phyloP scores from a whole-genome alignment of 2,888 invertebrate genomes.

The Cetonia aurata region DNA sequence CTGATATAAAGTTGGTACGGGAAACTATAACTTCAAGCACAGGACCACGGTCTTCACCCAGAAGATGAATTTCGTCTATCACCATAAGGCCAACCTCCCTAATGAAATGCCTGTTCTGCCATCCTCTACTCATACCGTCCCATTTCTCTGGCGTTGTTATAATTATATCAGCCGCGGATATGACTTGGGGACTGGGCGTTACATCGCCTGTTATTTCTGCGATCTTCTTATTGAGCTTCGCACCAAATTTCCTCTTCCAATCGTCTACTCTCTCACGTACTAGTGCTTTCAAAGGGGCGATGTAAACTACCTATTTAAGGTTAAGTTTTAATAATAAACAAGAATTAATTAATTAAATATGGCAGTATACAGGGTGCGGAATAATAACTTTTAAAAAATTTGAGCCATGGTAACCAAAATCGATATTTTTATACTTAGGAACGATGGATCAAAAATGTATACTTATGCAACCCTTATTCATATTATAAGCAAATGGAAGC shows the following conservation, averaged over 20 bases:
- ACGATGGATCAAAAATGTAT: too few species aligned
- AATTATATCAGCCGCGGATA: slow-evolving; percentile 89
- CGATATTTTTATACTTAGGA: too few species aligned
- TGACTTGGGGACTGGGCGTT: slow-evolving; percentile 87
- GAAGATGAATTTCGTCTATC: slow-evolving; percentile 98
- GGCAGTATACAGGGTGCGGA: background rate
- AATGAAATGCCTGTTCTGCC: slow-evolving; percentile 97
- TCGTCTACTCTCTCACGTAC: slow-evolving; percentile 97
- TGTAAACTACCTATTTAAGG: slow-evolving; percentile 85
- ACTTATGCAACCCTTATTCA: too few species aligned
- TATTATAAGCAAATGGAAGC: too few species aligned
- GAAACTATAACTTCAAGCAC: slow-evolving; percentile 98
- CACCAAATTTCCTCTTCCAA: slow-evolving; percentile 88
- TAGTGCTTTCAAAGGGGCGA: slow-evolving; percentile 97
- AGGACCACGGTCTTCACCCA: slow-evolving; percentile 91
- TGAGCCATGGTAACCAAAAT: too few species aligned
- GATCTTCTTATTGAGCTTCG: slow-evolving; percentile 82
- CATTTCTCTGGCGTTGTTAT: slow-evolving; percentile 99
- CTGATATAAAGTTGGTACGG: slow-evolving; percentile 95
- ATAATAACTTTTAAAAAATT: too few species aligned
- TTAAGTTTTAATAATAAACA: background rate
- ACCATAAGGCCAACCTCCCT: slow-evolving; percentile 90
- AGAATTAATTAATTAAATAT: too few species aligned
- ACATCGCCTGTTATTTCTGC: slow-evolving; percentile 97
- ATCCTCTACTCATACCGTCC: slow-evolving; percentile 98